Percentiles rank a stretch among this genome's conserved stretches.
phyloP scores from a whole-genome alignment of 2,888 invertebrate genomes.

The Eupeodes latifasciatus region DNA sequence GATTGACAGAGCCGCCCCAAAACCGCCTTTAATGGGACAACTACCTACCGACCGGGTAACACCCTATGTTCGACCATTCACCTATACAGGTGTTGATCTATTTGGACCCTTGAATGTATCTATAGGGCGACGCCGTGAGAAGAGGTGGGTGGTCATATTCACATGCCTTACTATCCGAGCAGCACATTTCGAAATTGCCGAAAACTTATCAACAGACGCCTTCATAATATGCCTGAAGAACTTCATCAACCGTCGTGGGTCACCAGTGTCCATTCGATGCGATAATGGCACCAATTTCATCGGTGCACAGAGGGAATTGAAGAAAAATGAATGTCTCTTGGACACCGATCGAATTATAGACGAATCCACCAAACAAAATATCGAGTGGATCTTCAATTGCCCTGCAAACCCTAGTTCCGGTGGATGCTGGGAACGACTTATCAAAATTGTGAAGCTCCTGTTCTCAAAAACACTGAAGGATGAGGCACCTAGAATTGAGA shows the following conservation, averaged over 20 bases:
- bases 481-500: conserved; percentile 58
- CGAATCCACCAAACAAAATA: conserved; percentile 12
- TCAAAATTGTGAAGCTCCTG: conserved; percentile 46
- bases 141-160: not conserved
- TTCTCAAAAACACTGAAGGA: conserved; percentile 43
- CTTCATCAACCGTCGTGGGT: conserved; percentile 60
- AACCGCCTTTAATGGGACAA: not conserved
- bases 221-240: conserved; percentile 51
- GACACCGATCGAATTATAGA: not conserved
- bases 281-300: conserved; percentile 70
- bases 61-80: not conserved
- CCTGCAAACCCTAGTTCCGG: conserved; percentile 69
- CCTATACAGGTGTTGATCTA: not conserved
- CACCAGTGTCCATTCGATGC: conserved; percentile 55
- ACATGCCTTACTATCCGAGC: conserved; percentile 51
- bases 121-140: not conserved
- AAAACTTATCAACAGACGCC: conserved; percentile 45
- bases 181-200: conserved; percentile 63
- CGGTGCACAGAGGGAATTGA: conserved; percentile 54
- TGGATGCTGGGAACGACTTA: conserved; percentile 76
- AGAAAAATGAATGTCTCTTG: not conserved
- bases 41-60: not conserved
- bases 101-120: not conserved
- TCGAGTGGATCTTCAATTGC: conserved; percentile 43
- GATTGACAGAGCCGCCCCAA: not conserved